Conservation (phyloP, 2,113 vertebrate genomes). For the Aptenodytes forsteri region DNA sequence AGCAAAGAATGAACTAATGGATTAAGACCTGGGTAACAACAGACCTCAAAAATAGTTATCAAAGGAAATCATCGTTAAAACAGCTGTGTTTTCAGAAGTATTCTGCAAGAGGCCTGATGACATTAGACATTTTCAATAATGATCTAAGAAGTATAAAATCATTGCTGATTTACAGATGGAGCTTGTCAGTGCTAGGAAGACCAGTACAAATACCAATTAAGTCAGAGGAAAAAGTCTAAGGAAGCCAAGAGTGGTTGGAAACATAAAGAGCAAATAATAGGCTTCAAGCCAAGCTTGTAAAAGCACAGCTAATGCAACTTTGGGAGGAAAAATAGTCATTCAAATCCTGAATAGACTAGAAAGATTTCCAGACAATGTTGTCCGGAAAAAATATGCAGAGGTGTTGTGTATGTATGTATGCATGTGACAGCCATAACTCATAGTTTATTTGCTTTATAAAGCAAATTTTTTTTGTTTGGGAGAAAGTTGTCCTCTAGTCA, state of each 20-base stretch:
- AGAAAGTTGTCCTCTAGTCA: background rate
- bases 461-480: background rate
- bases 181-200: conserved; percentile 23
- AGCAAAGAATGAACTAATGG: background rate
- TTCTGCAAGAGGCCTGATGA: conserved; percentile 17
- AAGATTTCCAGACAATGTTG: background rate
- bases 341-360: conserved; percentile 1
- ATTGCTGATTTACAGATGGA: conserved; percentile 51
- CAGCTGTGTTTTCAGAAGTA: conserved; percentile 46
- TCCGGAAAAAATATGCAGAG: background rate
- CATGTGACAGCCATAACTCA: background rate
- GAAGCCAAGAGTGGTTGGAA: conserved; percentile 55
- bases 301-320: conserved; percentile 28
- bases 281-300: conserved; percentile 45
- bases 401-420: background rate
- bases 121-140: conserved; percentile 10
- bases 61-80: conserved; percentile 19
- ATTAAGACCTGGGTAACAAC: conserved; percentile 6
- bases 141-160: conserved; percentile 30
- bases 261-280: conserved; percentile 57
- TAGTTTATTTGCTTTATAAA: background rate
- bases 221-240: conserved; percentile 52
- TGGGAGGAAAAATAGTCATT: conserved; percentile 27
- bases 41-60: conserved; percentile 18
- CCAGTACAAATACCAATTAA: conserved; percentile 59